Conservation (phyloP, 2,113 vertebrate species). For the Clupea harengus region DNA sequence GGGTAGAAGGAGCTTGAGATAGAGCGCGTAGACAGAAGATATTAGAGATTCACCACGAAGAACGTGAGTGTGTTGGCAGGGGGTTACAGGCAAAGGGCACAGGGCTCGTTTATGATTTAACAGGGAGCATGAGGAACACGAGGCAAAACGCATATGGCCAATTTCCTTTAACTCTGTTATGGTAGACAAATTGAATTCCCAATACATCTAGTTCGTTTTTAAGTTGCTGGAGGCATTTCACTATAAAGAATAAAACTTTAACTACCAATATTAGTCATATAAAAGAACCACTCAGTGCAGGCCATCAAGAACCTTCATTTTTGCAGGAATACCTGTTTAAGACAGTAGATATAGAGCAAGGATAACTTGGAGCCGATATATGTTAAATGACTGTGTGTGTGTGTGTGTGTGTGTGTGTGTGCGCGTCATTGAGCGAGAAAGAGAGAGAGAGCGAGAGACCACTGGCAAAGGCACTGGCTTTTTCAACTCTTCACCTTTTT, state of each 20-base stretch:
- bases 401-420: neutral
- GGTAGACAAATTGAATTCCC: too few species aligned
- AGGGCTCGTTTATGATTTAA: constrained; percentile 61
- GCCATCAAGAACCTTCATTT: neutral
- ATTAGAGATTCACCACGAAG: neutral
- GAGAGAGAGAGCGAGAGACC: too few species aligned
- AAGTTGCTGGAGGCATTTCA: neutral
- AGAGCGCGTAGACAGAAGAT: constrained; percentile 13
- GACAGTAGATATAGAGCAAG: neutral
- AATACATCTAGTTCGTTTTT: neutral
- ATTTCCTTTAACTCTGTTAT: constrained; percentile 59
- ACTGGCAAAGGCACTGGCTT: neutral
- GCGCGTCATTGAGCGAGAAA: too few species aligned
- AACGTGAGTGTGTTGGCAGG: neutral
- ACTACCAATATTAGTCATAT: neutral
- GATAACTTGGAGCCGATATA: neutral
- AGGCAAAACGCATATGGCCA: constrained; percentile 56
- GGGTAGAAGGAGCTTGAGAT: constrained; percentile 35
- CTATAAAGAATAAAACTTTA: neutral
- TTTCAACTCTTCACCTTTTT: neutral
- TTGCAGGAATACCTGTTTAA: neutral
- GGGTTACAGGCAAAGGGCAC: constrained; percentile 44
- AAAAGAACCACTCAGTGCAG: neutral
- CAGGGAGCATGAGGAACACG: constrained; percentile 58
- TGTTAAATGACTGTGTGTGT: neutral